Conservation (phyloP, 2,113 vertebrate genomes). For the Ictidomys tridecemlineatus region DNA sequence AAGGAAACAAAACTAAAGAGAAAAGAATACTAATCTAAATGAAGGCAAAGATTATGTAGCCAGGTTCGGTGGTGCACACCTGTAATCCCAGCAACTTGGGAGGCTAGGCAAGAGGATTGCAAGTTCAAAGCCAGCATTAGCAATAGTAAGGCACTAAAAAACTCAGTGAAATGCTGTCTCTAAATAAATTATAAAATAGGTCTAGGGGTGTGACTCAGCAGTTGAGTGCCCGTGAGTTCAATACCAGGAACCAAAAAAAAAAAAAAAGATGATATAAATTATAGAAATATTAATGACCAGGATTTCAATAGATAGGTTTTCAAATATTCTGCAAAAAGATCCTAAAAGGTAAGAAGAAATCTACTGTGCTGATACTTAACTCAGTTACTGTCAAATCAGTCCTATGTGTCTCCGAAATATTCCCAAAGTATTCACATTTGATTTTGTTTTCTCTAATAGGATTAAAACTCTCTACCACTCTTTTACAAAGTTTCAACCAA, state of each 20-base stretch:
- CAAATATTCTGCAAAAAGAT: neutral
- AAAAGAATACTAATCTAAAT: neutral
- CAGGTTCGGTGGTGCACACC: too few species aligned
- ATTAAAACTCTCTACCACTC: slow-evolving; percentile 48
- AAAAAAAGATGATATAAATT: neutral
- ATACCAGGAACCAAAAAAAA: too few species aligned
- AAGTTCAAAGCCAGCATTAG: too few species aligned
- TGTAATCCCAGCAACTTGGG: too few species aligned
- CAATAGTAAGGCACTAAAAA: too few species aligned
- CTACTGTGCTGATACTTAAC: neutral
- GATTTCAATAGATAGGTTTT: neutral
- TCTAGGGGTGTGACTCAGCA: too few species aligned
- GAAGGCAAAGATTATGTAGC: neutral
- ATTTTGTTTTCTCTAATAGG: slow-evolving; percentile 39
- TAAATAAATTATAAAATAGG: too few species aligned
- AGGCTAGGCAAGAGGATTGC: too few species aligned
- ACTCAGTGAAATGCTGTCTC: too few species aligned
- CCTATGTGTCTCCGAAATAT: neutral
- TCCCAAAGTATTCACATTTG: neutral
- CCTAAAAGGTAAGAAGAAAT: neutral
- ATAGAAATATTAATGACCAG: neutral
- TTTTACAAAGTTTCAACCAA: slow-evolving; percentile 59
- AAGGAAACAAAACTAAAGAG: neutral
- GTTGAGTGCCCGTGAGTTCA: too few species aligned
- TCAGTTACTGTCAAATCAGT: neutral